Conservation (phyloP, 2,797 vertebrate genomes). For the Todus mexicanus region DNA sequence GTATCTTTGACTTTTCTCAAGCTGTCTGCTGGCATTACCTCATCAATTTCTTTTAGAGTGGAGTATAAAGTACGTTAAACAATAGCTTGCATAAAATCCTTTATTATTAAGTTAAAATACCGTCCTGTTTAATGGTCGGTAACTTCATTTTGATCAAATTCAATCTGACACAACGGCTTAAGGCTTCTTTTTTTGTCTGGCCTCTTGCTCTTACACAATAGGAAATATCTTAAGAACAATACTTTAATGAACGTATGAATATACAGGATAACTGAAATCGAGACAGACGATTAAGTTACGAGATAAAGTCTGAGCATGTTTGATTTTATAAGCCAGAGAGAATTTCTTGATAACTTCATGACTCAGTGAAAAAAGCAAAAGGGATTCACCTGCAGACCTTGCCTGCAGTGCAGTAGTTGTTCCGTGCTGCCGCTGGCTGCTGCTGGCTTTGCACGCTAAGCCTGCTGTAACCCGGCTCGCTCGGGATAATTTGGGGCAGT, state of each 20-base stretch:
- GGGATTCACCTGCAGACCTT: neutral
- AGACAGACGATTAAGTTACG: neutral
- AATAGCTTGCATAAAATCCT: slow-evolving; percentile 16
- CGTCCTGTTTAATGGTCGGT: neutral
- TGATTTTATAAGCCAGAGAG: neutral
- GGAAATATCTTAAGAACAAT: slow-evolving; percentile 6
- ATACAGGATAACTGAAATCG: neutral
- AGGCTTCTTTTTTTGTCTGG: neutral
- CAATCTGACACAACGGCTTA: neutral
- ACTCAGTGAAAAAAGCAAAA: neutral
- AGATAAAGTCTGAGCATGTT: neutral
- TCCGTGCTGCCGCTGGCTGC: neutral
- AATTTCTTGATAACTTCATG: neutral
- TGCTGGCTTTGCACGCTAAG: neutral
- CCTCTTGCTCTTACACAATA: slow-evolving; percentile 12
- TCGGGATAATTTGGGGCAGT: neutral
- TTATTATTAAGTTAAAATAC: slow-evolving; percentile 19
- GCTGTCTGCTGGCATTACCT: slow-evolving; percentile 52
- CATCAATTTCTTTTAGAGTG: slow-evolving; percentile 47
- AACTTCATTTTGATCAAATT: slow-evolving; percentile 14
- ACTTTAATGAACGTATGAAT: neutral
- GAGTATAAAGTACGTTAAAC: slow-evolving; percentile 41
- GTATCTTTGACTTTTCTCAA: slow-evolving; percentile 51
- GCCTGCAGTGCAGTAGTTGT: neutral
- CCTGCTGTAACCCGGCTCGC: neutral